phyloP scores from a whole-genome alignment of 2,888 invertebrate species.

The Strigamia transsilvanica region DNA sequence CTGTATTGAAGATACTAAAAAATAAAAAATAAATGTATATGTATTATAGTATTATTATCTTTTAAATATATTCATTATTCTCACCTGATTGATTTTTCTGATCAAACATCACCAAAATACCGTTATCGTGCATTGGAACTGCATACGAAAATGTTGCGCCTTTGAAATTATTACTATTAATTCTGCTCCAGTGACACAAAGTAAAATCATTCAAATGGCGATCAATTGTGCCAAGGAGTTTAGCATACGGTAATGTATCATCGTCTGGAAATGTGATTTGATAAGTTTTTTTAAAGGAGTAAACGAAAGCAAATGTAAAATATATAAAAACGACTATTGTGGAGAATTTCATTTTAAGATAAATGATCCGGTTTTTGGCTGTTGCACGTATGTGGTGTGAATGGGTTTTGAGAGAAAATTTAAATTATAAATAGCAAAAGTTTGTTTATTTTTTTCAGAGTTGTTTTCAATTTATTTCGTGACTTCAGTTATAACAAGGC shows the following conservation, averaged over 20 bases:
- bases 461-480: conserved; percentile 23
- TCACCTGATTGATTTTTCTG: conserved; percentile 5
- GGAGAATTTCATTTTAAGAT: background rate
- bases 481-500: conserved; percentile 4
- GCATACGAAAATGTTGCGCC: conserved; percentile 18
- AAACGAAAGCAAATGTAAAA: background rate
- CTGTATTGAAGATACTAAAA: background rate
- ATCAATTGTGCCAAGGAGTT: conserved; percentile 13
- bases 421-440: background rate
- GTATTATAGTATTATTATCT: too few relatives aligned
- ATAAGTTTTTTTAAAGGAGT: conserved; percentile 22
- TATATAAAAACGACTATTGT: background rate
- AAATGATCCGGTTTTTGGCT: background rate
- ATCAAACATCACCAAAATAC: conserved; percentile 24
- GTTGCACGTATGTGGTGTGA: background rate
- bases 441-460: conserved; percentile 4
- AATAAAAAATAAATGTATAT: too few relatives aligned
- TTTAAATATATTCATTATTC: too few relatives aligned
- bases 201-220: conserved; percentile 29
- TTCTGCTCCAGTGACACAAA: conserved; percentile 29
- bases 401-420: background rate
- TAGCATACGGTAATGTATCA: background rate
- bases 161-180: background rate
- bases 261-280: background rate
- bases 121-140: background rate